Evolutionary conservation across 2,888 invertebrate genomes (phyloP), one percentile per base, ranked within the genome.

Genomic region (Microdon myrmicae): DNA sequence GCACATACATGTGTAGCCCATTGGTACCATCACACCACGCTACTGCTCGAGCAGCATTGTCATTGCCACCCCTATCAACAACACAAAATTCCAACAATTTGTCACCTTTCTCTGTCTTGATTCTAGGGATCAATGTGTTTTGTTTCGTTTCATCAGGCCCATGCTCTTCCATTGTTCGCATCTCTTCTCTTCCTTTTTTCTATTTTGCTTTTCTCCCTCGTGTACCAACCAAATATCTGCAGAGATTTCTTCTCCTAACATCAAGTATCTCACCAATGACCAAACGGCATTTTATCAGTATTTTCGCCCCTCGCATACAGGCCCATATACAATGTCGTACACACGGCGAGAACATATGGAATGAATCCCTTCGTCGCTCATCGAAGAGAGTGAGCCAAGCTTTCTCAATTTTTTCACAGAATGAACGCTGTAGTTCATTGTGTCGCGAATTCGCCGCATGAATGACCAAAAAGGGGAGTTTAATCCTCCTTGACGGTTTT

Each of bases 211-310:
- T 17, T n/a, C 8, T 19, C 16, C n/a, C n/a, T 32, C 29, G 55
- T 60, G 60, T 47, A 55, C 55, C 56, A 49, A 49, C 49, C 37
- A 41, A 32, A 37, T 45, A 58, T 64, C 64, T 64, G 64, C 64
- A 64, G 56, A 64, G 64, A 64, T 64, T 56, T 58, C 35, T 47
- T 64, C 64, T 64, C 64, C 35, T 25, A 49, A 44, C 37, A 23
- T 20, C 47, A 16, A 64, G 58, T 58, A 64, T 66, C 59, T 66
- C 66, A 66, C 66, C 66, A 66, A 66, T 66, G 44, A 59, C 54
- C 53, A 59, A 34, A 53, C 66, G 47, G 66, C 66, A 66, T 48
- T 54, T 66, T 66, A 66, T 66, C 66, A 59, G 44, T 44, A 34
- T 54, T 49, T 44, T 49, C n/a, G n/a, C n/a, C n/a, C n/a, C n/a